A percentile compares a stretch with the other conserved stretches of the same genome.
These are phyloP conservation scores for Cataglyphis rosenhaueri DNA, from an alignment of 2,888 invertebrate genomes.

Conservation along the genomic window DNA sequence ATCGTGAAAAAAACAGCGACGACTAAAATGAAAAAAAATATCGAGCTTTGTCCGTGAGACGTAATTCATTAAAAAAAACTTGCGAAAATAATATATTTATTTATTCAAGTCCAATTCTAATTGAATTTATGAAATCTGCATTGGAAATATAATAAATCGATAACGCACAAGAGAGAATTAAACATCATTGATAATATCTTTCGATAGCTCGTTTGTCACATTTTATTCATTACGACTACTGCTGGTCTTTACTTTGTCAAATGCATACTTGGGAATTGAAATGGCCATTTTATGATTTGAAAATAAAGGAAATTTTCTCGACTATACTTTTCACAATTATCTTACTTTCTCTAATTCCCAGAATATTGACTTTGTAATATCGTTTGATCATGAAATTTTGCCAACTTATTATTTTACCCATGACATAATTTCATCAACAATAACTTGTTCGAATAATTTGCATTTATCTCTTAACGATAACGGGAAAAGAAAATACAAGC, in stretches of 20 bases:
- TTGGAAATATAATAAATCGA: neutral
- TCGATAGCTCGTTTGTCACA: neutral
- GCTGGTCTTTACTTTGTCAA: neutral
- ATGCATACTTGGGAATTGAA: neutral
- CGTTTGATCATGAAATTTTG: conserved; percentile 6
- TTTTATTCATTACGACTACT: neutral
- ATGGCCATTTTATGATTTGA: neutral
- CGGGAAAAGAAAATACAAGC: neutral
- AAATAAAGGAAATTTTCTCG: neutral
- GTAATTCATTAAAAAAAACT: neutral
- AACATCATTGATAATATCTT: neutral
- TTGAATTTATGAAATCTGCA: neutral
- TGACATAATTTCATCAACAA: neutral
- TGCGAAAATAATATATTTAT: neutral
- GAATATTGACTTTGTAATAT: conserved; percentile 7
- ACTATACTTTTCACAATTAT: neutral
- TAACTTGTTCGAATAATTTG: neutral
- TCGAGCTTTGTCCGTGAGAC: neutral
- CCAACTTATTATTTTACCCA: neutral
- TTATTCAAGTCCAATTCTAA: neutral
- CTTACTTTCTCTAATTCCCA: neutral
- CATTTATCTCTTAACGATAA: neutral
- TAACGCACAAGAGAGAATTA: neutral
- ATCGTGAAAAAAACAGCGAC: conserved; percentile 9
- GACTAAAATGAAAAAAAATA: conserved; percentile 1